Evolutionary conservation across 1,140 invertebrate species (phyloP), one percentile per base, ranked within the genome.

Genomic region (Thaumetopoea pityocampa): DNA sequence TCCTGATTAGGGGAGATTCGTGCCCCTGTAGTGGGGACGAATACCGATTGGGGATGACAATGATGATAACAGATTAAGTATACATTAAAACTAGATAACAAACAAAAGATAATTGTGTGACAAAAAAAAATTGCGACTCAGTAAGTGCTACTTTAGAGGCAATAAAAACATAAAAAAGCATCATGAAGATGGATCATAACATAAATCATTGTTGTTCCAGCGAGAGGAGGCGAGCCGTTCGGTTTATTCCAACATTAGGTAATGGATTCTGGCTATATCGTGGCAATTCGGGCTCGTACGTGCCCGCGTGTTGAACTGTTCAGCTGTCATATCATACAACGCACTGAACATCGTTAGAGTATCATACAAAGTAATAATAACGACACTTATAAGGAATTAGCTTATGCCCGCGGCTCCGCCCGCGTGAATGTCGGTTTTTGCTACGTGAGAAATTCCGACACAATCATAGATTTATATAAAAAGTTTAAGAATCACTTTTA

Each of bases 91-190:
- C n/a, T n/a, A n/a, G n/a, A n/a, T n/a, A n/a, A n/a, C n/a, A n/a
- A n/a, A n/a, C n/a, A n/a, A 35, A 22, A 36, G 10, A 11, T 26
- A 14, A 24, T 35, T 26, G 27, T 29, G 12, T 15, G 27, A n/a
- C 22, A 26, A 27, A 51, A 37, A 45, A 33, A 47, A 62, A 55
- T 62, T 56, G 56, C 50, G 51, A 57, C 51, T 4, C 5, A 28
- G 11, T 36, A 23, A 23, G n/a, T 7, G n/a, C n/a, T n/a, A n/a
- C n/a, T n/a, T 70, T 71, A 72, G 57, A 63, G 57, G 66, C 55
- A 63, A 76, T 80, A 78, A 77, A 78, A 72, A 52, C 58, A 54
- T 64, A 69, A 71, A 74, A 77, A 50, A 51, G 50, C 51, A 55
- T 66, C 59, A 60, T 66, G 58, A 62, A 43, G 50, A 47, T 35